Percentiles rank a stretch among this genome's conserved stretches.
phyloP scores from a whole-genome alignment of 2,888 invertebrate species.

The Rhamnusium bicolor region DNA sequence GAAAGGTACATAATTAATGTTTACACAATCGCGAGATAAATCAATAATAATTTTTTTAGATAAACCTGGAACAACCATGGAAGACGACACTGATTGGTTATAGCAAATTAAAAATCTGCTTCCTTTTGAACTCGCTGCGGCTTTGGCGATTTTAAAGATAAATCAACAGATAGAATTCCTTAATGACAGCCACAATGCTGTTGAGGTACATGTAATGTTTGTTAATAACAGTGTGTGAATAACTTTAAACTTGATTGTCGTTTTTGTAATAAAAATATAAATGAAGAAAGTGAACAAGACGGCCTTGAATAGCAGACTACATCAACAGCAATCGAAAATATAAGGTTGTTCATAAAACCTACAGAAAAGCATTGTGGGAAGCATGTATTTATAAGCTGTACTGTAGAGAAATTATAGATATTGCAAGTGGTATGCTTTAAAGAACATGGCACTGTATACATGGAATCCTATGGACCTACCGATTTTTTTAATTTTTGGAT shows the following conservation, averaged over 20 bases:
- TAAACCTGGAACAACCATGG: neutral
- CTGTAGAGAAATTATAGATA: too few relatives aligned
- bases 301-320: conserved; percentile 58
- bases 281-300: conserved; percentile 62
- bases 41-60: neutral
- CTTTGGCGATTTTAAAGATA: neutral
- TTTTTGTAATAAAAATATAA: conserved; percentile 55
- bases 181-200: neutral
- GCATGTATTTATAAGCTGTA: too few relatives aligned
- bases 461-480: too few relatives aligned
- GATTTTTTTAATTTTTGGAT: too few relatives aligned
- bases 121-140: neutral
- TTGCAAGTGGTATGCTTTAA: too few relatives aligned
- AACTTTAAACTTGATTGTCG: conserved; percentile 14
- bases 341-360: neutral
- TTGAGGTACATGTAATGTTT: neutral
- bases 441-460: too few relatives aligned
- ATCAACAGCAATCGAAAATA: conserved; percentile 34
- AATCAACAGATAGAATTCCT: conserved; percentile 5
- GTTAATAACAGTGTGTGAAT: conserved; percentile 19
- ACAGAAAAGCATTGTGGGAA: neutral
- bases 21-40: too few relatives aligned
- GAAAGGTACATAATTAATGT: too few relatives aligned
- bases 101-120: neutral
- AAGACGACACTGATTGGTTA: neutral